Evolutionary conservation across 2,113 vertebrate genomes (phyloP).

Genomic region (Zapus hudsonius): DNA sequence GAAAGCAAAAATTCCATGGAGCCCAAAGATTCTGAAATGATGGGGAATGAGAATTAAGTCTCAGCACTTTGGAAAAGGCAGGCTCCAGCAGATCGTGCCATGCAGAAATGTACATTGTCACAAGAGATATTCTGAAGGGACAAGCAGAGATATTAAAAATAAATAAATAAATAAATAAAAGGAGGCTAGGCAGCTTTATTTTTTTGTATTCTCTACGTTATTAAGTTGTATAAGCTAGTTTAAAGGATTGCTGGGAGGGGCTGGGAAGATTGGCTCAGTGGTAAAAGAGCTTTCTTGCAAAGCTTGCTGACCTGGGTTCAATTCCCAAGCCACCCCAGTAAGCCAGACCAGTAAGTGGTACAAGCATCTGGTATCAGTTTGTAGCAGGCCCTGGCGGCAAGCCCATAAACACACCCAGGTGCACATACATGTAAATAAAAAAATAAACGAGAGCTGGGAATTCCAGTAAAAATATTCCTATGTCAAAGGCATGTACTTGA

Average conservation of each 20-base stretch:
- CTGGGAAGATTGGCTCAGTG: no score
- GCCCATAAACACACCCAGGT: no score
- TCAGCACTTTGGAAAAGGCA: rapidly evolving
- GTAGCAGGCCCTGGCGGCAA: no score
- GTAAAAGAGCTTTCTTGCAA: no score
- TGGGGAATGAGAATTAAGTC: neutral
- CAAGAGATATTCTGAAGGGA: neutral
- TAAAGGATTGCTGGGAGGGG: neutral
- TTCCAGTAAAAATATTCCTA: neutral
- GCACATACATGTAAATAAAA: no score
- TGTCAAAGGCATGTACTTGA: neutral
- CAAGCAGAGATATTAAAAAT: neutral
- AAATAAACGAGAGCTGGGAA: neutral
- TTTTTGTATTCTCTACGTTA: neutral
- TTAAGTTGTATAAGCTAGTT: neutral
- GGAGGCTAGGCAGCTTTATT: no score
- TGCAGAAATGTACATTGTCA: rapidly evolving
- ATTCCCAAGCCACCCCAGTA: no score
- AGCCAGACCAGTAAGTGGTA: no score
- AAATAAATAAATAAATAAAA: no score
- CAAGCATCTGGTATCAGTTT: no score
- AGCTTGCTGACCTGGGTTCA: no score
- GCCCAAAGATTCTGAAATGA: neutral
- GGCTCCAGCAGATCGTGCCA: neutral
- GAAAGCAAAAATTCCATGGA: neutral